Percentiles rank a stretch among this genome's conserved stretches.
Conservation (phyloP, 2,888 invertebrate species). For the Pseudolycoriella hygida region DNA sequence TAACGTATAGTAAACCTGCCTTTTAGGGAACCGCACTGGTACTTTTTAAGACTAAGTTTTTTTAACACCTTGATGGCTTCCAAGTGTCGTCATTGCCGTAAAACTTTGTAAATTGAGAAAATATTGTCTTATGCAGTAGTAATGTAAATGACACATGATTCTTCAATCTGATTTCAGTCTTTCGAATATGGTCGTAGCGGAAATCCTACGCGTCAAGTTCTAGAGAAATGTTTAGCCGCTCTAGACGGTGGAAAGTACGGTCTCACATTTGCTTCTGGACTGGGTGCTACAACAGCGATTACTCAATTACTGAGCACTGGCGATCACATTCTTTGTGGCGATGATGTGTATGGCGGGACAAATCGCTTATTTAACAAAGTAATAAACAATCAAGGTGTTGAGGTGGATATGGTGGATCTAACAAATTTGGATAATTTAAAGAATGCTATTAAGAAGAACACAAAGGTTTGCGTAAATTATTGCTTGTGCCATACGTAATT, state of each 20-base stretch:
- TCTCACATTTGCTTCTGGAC: constrained; percentile 71
- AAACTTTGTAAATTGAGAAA: no score
- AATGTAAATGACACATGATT: no score
- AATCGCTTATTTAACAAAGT: constrained; percentile 55
- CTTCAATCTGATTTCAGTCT: constrained; percentile 35
- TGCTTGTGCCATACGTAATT: constrained; percentile 1
- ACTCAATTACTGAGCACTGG: constrained; percentile 58
- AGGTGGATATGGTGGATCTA: constrained; percentile 61
- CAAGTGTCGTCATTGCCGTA: no score
- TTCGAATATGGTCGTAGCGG: constrained; percentile 88
- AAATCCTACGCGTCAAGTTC: constrained; percentile 78
- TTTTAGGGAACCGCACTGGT: no score
- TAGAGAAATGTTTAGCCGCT: constrained; percentile 79
- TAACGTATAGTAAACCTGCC: no score
- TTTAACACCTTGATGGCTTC: no score
- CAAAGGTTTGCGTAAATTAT: constrained; percentile 44
- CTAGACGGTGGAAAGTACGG: constrained; percentile 79
- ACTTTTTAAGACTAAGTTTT: no score
- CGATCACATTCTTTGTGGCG: constrained; percentile 78
- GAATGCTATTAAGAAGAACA: constrained; percentile 57
- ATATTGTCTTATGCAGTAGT: no score
- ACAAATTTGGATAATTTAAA: constrained; percentile 45
- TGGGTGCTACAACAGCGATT: constrained; percentile 68
- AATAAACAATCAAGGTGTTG: constrained; percentile 47
- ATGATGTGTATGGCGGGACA: constrained; percentile 93